Conservation (phyloP, 1,140 invertebrate species). For the Temnothorax nylanderi region DNA sequence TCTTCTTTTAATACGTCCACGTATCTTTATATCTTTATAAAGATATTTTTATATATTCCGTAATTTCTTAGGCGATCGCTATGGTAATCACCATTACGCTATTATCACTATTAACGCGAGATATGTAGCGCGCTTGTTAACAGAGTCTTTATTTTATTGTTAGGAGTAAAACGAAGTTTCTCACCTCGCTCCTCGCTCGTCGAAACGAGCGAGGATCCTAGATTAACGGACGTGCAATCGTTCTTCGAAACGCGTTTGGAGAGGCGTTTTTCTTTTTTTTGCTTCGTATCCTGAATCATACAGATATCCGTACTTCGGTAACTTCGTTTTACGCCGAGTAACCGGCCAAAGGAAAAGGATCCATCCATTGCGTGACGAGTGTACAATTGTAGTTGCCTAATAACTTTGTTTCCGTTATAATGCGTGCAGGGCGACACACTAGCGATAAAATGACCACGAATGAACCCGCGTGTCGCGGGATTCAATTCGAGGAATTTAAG, state of each 20-base stretch:
- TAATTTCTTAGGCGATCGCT: conserved; percentile 5
- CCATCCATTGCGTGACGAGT: conserved; percentile 44
- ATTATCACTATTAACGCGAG: not conserved
- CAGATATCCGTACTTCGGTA: not conserved
- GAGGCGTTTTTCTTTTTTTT: not conserved
- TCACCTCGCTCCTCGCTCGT: not conserved
- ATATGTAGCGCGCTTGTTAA: conserved; percentile 10
- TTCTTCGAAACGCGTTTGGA: not conserved
- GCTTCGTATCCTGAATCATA: not conserved
- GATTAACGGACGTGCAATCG: not conserved
- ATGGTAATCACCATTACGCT: not conserved
- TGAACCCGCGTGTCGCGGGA: not conserved
- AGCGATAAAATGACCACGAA: conserved; percentile 8
- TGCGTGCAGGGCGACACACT: not conserved
- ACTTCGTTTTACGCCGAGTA: conserved; percentile 50
- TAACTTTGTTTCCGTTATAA: conserved; percentile 23
- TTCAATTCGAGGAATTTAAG: conserved; percentile 30
- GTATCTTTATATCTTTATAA: not conserved
- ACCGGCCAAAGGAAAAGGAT: conserved; percentile 45
- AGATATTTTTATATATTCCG: conserved; percentile 28
- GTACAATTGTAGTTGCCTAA: conserved; percentile 13
- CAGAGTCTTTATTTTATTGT: conserved; percentile 36
- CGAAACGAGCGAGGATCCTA: not conserved
- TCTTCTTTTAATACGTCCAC: conserved; percentile 1
- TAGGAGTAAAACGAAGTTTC: conserved; percentile 33